Percentiles rank a stretch among this genome's conserved stretches.
Conservation (phyloP, 1,140 invertebrate species). For the Asbolus verrucosus region DNA sequence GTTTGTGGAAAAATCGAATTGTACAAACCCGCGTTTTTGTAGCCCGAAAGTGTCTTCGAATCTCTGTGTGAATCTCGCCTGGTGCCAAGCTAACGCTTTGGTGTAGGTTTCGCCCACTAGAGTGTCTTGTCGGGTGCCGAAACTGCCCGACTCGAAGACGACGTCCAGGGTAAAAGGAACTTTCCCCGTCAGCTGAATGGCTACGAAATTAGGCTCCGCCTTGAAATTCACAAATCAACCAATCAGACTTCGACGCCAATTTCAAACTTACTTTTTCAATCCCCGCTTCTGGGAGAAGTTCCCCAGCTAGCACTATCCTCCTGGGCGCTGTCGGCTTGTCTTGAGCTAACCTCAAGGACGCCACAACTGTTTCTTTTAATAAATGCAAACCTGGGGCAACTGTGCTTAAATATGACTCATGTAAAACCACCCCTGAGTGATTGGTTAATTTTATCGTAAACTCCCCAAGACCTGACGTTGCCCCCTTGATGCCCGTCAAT, state of each 20-base stretch:
- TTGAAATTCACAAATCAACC: conserved; percentile 51
- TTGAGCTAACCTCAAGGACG: conserved; percentile 72
- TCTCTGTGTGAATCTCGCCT: conserved; percentile 72
- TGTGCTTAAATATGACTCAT: conserved; percentile 81
- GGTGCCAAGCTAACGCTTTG: conserved; percentile 71
- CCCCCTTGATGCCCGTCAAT: conserved; percentile 78
- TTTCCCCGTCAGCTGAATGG: conserved; percentile 82
- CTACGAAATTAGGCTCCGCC: conserved; percentile 83
- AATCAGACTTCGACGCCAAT: conserved; percentile 21
- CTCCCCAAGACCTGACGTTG: conserved; percentile 82
- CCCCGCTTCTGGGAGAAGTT: conserved; percentile 68
- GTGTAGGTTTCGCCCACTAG: conserved; percentile 75
- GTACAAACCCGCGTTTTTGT: conserved; percentile 73
- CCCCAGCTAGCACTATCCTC: conserved; percentile 74
- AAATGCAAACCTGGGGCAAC: conserved; percentile 77
- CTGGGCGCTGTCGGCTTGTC: conserved; percentile 70
- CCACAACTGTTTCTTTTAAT: conserved; percentile 83
- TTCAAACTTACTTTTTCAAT: conserved; percentile 63
- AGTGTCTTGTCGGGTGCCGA: conserved; percentile 68
- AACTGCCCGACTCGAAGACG: conserved; percentile 83
- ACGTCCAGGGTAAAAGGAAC: conserved; percentile 89
- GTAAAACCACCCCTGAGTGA: conserved; percentile 70
- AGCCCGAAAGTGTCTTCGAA: conserved; percentile 82
- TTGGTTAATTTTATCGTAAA: conserved; percentile 73
- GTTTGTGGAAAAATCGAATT: not conserved